Evolutionary conservation across 1,140 invertebrate species (phyloP).

Genomic region (Drosophila azteca): DNA sequence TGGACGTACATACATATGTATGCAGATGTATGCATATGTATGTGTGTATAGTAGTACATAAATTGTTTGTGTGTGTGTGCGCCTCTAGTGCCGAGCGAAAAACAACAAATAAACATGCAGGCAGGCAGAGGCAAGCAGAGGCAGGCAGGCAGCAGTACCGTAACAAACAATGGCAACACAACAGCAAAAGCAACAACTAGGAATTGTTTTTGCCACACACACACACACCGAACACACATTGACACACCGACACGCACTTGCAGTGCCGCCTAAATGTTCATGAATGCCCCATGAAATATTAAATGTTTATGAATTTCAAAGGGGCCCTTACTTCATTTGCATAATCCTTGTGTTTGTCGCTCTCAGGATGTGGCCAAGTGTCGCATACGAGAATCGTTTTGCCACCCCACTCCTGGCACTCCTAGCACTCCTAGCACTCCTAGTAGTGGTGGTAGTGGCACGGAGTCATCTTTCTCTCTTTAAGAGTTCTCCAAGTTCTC

Average conservation of each 20-base stretch:
- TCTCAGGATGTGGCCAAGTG: conserved; percentile 45
- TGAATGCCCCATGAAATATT: conserved; percentile 67
- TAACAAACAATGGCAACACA: conserved; percentile 48
- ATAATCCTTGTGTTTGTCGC: conserved; percentile 66
- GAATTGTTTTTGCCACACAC: conserved; percentile 45
- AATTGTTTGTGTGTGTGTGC: conserved; percentile 2
- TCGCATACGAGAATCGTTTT: conserved; percentile 50
- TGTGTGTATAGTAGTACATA: not conserved
- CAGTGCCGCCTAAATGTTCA: conserved; percentile 57
- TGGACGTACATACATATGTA: conserved; percentile 16
- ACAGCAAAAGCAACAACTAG: not conserved
- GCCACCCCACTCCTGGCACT: conserved; percentile 35
- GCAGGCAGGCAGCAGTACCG: conserved; percentile 28
- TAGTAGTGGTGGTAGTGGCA: not conserved
- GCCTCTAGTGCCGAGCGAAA: conserved; percentile 45
- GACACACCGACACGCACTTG: conserved; percentile 17
- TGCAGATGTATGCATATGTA: conserved; percentile 5
- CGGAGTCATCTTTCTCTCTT: conserved; percentile 8
- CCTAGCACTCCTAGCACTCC: too few species aligned
- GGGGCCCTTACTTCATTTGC: conserved; percentile 61
- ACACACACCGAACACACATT: too few species aligned
- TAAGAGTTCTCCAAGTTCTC: conserved; percentile 8
- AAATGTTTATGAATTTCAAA: conserved; percentile 74
- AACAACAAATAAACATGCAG: conserved; percentile 52
- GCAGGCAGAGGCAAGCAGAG: not conserved